Evolutionary conservation across 2,888 invertebrate genomes (phyloP), one percentile per base, ranked within the genome.

Genomic region (Trisateles emortualis): DNA sequence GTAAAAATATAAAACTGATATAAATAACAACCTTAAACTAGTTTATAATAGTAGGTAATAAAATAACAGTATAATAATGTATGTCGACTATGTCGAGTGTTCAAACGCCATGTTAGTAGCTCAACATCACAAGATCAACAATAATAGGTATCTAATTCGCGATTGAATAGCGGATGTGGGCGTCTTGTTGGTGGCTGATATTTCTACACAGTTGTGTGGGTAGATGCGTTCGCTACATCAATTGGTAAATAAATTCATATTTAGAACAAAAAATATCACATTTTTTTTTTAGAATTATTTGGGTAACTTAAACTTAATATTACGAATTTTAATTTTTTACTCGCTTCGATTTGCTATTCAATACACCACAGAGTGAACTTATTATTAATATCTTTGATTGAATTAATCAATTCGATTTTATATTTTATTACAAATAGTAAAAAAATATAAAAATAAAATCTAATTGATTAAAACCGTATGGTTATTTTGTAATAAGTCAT

Each of bases 121-220:
- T 26, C n/a, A n/a, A 36, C 30, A 39, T 36, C 17, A 46, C 42
- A 47, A 44, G 29, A 44, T 44, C 26, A 35, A 44, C 43, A 52
- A 47, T 32, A 47, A 36, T 50, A 9, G 2, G 2, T n/a, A 33
- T 33, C 5, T 33, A 13, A 52, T 35, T 52, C 40, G 55, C 50
- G 19, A 39, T 47, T 42, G 39, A 52, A 40, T 32, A 32, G 26
- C 13, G 22, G 29, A 16, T 36, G 63, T 68, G 67, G 63, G 59
- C 30, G 56, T 44, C 6, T 46, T 42, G 30, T 42, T 10, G 33
- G 22, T 41, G 36, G 30, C 46, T 41, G 67, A 51, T 52, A 67
- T 57, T 57, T 62, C 42, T 41, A 13, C 17, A 9, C 36, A n/a
- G 2, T 11, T 4, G 32, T 26, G 52, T 57, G 40, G 52, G 48